Conservation (phyloP, 2,888 invertebrate species). For the Epicampocera succincta region DNA sequence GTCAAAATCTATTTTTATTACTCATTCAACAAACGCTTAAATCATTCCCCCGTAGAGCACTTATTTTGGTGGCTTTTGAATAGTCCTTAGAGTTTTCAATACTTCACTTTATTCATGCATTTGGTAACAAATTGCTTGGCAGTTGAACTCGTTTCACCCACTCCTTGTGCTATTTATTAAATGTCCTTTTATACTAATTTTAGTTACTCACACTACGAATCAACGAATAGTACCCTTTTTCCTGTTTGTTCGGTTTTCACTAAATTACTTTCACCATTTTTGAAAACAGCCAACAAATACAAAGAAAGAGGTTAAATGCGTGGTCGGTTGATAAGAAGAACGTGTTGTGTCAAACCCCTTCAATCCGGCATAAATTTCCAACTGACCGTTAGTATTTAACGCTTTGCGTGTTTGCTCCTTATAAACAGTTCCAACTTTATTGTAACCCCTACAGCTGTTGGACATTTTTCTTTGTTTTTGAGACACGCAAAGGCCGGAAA, state of each 20-base stretch:
- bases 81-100: constrained; percentile 3
- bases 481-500: constrained; percentile 62
- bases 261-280: constrained; percentile 41
- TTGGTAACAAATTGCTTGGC: constrained; percentile 26
- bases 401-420: constrained; percentile 63
- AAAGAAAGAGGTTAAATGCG: constrained; percentile 61
- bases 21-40: neutral
- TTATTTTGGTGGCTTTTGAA: neutral
- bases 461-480: constrained; percentile 14
- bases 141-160: constrained; percentile 42
- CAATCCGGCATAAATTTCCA: constrained; percentile 2
- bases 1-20: constrained; percentile 38
- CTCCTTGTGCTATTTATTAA: constrained; percentile 6
- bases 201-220: constrained; percentile 19
- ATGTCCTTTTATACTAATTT: constrained; percentile 38
- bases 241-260: constrained; percentile 25
- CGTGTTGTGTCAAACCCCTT: constrained; percentile 64
- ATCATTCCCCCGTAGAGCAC: neutral
- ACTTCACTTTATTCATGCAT: neutral
- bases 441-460: constrained; percentile 53
- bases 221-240: constrained; percentile 50
- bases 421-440: constrained; percentile 66
- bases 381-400: constrained; percentile 43
- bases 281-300: constrained; percentile 18
- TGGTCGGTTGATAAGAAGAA: constrained; percentile 17